A percentile compares a stretch with the other conserved stretches of the same genome.
These are phyloP conservation scores for Nycteola revayana DNA, from an alignment of 2,888 invertebrate genomes.

Conservation along the genomic window DNA sequence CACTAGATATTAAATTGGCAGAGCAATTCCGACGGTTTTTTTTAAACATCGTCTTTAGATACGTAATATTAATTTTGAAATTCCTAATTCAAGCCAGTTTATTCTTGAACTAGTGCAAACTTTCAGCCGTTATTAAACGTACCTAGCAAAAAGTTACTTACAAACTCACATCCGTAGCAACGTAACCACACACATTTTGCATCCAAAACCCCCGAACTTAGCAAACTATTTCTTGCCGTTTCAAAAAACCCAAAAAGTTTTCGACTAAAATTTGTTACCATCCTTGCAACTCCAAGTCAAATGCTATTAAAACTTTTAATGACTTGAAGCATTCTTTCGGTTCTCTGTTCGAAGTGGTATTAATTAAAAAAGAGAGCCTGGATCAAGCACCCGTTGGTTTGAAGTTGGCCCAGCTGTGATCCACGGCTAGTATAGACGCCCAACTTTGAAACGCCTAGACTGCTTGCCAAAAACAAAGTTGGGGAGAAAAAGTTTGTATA, in stretches of 20 bases:
- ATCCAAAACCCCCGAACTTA: slow-evolving; percentile 26
- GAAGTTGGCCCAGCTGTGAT: slow-evolving; percentile 42
- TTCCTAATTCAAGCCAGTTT: too few species aligned
- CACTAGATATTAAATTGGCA: too few species aligned
- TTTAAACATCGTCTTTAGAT: too few species aligned
- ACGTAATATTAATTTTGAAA: too few species aligned
- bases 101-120: too few species aligned
- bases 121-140: neutral
- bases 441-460: slow-evolving; percentile 26
- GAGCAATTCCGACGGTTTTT: too few species aligned
- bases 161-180: slow-evolving; percentile 10
- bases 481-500: slow-evolving; percentile 28
- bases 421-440: slow-evolving; percentile 37
- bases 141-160: neutral
- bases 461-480: slow-evolving; percentile 47
- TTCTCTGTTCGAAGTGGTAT: slow-evolving; percentile 76
- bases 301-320: slow-evolving; percentile 81
- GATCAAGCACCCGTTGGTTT: slow-evolving; percentile 58
- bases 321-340: slow-evolving; percentile 78
- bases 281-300: slow-evolving; percentile 63
- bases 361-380: slow-evolving; percentile 76
- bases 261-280: slow-evolving; percentile 68
- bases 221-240: slow-evolving; percentile 41
- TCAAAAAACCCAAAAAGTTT: slow-evolving; percentile 55
- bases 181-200: slow-evolving; percentile 11